Evolutionary conservation across 1,140 invertebrate species (phyloP).

Genomic region (Sesamia nonagrioides): DNA sequence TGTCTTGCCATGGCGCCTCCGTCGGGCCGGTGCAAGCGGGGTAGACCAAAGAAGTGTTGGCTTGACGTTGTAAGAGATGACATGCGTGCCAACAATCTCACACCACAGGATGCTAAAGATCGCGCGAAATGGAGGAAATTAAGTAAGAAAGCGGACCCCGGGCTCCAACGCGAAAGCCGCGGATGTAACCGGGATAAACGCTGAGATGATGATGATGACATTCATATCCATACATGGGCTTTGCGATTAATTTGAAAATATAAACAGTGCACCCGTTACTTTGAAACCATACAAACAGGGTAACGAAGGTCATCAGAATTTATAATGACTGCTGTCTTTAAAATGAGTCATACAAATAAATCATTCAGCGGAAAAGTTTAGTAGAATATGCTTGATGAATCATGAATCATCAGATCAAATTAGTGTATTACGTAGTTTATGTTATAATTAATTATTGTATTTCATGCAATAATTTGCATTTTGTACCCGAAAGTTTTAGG

Average conservation of each 20-base stretch:
- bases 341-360: constrained; percentile 45
- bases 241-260: not conserved
- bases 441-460: not conserved
- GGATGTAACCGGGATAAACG: no score
- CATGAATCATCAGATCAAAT: constrained; percentile 14
- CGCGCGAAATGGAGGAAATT: no score
- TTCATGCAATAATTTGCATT: not conserved
- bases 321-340: constrained; percentile 31
- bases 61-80: no score
- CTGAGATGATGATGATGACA: no score
- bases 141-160: no score
- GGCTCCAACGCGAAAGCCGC: no score
- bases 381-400: constrained; percentile 34
- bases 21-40: no score
- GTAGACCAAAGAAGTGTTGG: no score
- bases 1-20: no score
- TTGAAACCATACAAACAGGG: not conserved
- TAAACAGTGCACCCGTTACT: not conserved
- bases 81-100: no score
- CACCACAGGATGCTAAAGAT: no score
- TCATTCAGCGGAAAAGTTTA: constrained; percentile 43
- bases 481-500: not conserved
- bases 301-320: constrained; percentile 23
- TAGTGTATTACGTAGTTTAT: constrained; percentile 2
- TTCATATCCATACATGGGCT: no score